These are phyloP conservation scores for Pantala flavescens DNA, from an alignment of 1,140 invertebrate genomes.

Conservation along the genomic window DNA sequence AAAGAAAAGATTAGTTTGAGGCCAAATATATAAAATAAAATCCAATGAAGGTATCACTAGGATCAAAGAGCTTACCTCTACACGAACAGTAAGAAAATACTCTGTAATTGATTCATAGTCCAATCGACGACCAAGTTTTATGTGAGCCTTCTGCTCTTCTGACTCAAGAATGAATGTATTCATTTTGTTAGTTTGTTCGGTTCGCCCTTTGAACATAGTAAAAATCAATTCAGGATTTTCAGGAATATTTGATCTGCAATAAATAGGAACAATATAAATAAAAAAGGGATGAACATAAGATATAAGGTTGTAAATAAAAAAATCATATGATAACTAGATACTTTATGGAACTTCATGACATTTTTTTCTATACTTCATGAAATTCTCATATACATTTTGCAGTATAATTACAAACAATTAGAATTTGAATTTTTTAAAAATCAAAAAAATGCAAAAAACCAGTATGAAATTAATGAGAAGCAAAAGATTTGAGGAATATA, in stretches of 20 bases:
- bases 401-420: no score
- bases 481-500: no score
- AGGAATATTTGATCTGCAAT: conserved; percentile 58
- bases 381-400: no score
- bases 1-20: conserved; percentile 16
- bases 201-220: conserved; percentile 65
- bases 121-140: conserved; percentile 57
- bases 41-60: not conserved
- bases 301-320: conserved; percentile 16
- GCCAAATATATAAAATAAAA: not conserved
- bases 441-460: no score
- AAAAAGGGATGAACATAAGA: no score
- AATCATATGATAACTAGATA: conserved; percentile 16
- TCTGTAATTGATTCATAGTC: conserved; percentile 75
- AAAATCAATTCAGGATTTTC: conserved; percentile 61
- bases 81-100: conserved; percentile 70
- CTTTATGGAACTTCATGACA: conserved; percentile 9
- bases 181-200: conserved; percentile 71
- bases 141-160: conserved; percentile 53
- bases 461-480: no score
- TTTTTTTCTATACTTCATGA: conserved; percentile 2
- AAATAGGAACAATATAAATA: conserved; percentile 6
- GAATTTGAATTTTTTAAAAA: no score
- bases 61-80: conserved; percentile 35
- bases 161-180: conserved; percentile 62